Evolutionary conservation across 2,797 vertebrate genomes (phyloP), one percentile per base, ranked within the genome.

Genomic region (Channallabes apus): DNA sequence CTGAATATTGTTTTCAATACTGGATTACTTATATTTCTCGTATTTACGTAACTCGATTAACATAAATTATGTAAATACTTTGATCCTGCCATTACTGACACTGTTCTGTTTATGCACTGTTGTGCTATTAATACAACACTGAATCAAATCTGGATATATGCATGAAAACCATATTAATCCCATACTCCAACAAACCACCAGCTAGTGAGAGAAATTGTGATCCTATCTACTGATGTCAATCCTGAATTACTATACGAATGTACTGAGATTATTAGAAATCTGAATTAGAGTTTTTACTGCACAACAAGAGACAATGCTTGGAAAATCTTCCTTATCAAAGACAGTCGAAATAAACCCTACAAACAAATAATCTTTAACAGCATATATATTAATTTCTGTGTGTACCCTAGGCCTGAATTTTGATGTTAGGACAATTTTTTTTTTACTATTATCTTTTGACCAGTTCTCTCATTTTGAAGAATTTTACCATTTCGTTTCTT

Each of bases 261-360:
- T 22, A 32, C 6, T 24, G 54, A 24, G 75, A 78, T 15, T n/a
- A 84, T 68, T 46, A 51, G 29, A 69, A 29, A 78, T 29, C 67
- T 78, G 61, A 67, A 85, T 84, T 83, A 32, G 83, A 87, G 32
- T 6, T 11, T 80, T 90, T 85, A 82, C 56, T 18, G 15, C 29
- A 59, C 27, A 24, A 35, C 27, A 75, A 41, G 65, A 73, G 32
- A 35, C 62, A 68, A 38, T 38, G 38, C 38, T 6, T 82, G 78
- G 32, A 86, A 87, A 84, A 75, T 68, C 54, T 68, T 67, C 32
- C 46, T 61, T 7, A 69, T 69, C 54, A 11, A 32, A 59, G 18
- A 38, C 29, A 77, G 17, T 0, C 59, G 18, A 77, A 35, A 59
- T 0, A 35, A 77, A 35, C 27, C 11, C 4, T 20, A 32, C 32